These are phyloP conservation scores for Proterorhinus semilunaris DNA, from an alignment of 2,113 vertebrate species.

Conservation along the genomic window DNA sequence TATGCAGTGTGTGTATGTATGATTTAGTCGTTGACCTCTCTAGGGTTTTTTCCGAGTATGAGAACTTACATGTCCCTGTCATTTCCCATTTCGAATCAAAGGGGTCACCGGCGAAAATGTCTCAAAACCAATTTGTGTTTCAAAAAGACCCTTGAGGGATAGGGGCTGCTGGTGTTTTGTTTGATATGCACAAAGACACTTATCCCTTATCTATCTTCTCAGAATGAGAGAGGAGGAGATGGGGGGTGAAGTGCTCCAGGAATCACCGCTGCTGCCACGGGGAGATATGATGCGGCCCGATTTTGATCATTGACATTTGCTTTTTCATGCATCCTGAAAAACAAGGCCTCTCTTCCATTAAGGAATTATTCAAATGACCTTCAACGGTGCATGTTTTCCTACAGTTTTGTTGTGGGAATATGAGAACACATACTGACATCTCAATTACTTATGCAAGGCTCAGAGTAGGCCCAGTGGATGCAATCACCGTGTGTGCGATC, in stretches of 20 bases:
- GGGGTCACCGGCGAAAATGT: conserved; percentile 71
- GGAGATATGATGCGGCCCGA: conserved; percentile 77
- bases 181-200: conserved; percentile 78
- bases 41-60: conserved; percentile 46
- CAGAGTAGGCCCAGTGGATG: conserved; percentile 76
- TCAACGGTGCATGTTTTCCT: conserved; percentile 77
- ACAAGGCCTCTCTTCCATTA: conserved; percentile 77
- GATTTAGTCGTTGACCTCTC: conserved; percentile 72
- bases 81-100: conserved; percentile 73
- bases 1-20: conserved; percentile 55
- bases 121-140: conserved; percentile 78
- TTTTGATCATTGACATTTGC: conserved; percentile 81
- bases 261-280: conserved; percentile 68
- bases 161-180: conserved; percentile 60
- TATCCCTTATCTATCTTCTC: conserved; percentile 74
- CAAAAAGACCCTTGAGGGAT: conserved; percentile 73
- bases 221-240: conserved; percentile 56
- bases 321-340: conserved; percentile 77
- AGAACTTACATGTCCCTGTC: conserved; percentile 68
- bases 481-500: conserved; percentile 74
- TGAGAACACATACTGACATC: conserved; percentile 78
- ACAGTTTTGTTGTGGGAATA: conserved; percentile 77
- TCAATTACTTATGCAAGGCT: conserved; percentile 79
- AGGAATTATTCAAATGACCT: conserved; percentile 80
- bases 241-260: conserved; percentile 69